phyloP scores from a whole-genome alignment of 2,797 vertebrate species.

The Prionace glauca region DNA sequence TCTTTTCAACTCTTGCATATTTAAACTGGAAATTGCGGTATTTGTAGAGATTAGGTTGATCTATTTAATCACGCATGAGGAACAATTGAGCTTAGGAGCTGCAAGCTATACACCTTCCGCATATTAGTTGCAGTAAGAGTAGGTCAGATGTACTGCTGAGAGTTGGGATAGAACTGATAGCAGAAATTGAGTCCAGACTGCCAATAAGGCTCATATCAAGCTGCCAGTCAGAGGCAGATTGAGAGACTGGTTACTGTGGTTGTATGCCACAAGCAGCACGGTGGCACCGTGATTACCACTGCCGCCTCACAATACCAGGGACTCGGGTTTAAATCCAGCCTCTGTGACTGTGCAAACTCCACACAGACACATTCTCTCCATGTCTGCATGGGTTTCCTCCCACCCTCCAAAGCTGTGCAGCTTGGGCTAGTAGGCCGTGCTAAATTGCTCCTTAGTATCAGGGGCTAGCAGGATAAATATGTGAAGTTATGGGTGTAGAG shows the following conservation, averaged over 20 bases:
- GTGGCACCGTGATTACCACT: too few species aligned
- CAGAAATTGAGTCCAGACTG: background rate
- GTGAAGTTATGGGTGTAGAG: too few species aligned
- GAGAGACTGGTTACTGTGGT: background rate
- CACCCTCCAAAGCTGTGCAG: too few species aligned
- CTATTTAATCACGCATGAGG: background rate
- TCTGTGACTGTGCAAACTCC: too few species aligned
- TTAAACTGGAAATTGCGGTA: background rate
- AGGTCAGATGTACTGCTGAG: background rate
- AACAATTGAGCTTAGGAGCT: background rate
- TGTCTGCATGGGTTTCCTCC: too few species aligned
- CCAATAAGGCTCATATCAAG: background rate
- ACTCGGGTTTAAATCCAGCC: too few species aligned
- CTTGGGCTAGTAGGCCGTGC: too few species aligned
- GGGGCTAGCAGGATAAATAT: too few species aligned
- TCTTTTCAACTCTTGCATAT: background rate
- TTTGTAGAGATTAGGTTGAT: conserved; percentile 2
- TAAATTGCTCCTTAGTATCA: too few species aligned
- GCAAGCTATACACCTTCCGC: background rate
- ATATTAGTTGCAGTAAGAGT: background rate
- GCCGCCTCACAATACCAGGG: too few species aligned
- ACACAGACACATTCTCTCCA: too few species aligned
- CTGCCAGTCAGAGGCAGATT: background rate
- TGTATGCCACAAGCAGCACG: background rate
- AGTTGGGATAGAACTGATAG: background rate